Conservation (phyloP, 2,888 invertebrate genomes). For the Nymphalis polychloros region DNA sequence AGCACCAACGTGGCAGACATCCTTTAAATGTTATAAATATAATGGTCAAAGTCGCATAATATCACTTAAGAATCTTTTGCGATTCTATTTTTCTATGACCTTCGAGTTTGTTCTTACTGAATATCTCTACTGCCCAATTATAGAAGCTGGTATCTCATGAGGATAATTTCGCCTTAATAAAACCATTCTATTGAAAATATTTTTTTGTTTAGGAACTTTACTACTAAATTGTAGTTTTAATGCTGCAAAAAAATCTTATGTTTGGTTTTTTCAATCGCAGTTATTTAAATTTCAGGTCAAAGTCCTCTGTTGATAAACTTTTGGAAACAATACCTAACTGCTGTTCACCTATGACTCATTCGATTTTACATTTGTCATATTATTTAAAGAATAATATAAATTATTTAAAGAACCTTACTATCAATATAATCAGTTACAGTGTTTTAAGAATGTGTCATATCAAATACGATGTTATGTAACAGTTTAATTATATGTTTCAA, state of each 20-base stretch:
- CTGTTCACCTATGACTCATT: conserved; percentile 31
- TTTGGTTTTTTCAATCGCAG: conserved; percentile 6
- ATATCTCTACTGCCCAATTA: no score
- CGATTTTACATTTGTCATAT: conserved; percentile 18
- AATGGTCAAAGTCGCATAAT: no score
- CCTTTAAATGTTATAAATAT: no score
- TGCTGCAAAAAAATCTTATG: not conserved
- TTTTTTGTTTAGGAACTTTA: not conserved
- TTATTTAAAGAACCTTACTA: conserved; percentile 6
- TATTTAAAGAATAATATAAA: conserved; percentile 14
- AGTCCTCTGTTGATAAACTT: conserved; percentile 19
- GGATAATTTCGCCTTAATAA: no score
- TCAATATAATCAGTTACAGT: not conserved
- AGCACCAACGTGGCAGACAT: no score
- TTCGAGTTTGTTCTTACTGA: no score
- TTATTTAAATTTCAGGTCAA: conserved; percentile 20
- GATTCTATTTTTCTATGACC: no score
- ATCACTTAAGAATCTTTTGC: no score
- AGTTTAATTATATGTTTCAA: not conserved
- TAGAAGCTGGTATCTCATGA: no score
- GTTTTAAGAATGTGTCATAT: not conserved
- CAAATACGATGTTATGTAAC: not conserved
- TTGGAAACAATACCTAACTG: conserved; percentile 33
- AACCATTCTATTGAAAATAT: no score
- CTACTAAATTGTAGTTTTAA: not conserved